These are phyloP conservation scores for Esox masquinongy DNA, from an alignment of 2,797 vertebrate species.

Conservation along the genomic window DNA sequence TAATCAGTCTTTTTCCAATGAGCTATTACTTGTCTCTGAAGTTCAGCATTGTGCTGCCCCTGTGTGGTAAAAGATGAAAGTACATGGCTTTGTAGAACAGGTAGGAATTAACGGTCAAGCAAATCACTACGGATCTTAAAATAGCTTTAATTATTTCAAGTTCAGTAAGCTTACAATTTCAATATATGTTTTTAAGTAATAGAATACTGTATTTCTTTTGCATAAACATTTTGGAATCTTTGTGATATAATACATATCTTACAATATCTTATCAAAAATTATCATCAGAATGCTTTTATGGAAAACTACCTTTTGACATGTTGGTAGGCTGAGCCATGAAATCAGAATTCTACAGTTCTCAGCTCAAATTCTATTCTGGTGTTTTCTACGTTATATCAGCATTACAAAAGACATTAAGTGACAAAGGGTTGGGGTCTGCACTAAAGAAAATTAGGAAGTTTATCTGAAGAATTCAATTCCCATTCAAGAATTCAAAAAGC, in stretches of 20 bases:
- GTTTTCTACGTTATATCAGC: conserved; percentile 1
- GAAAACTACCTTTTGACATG: conserved; percentile 27
- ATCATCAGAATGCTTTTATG: conserved; percentile 27
- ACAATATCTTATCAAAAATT: conserved; percentile 50
- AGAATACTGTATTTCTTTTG: conserved; percentile 56
- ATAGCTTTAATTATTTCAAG: conserved; percentile 67
- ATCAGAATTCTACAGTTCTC: neutral
- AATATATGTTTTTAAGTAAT: conserved; percentile 54
- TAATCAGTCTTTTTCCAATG: neutral
- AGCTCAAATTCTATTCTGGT: neutral
- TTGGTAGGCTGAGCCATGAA: conserved; percentile 16
- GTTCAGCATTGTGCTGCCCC: conserved; percentile 66
- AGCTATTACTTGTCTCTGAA: conserved; percentile 3
- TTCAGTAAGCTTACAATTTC: conserved; percentile 65
- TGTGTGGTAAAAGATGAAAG: conserved; percentile 56
- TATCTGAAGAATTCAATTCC: neutral
- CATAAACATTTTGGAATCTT: conserved; percentile 24
- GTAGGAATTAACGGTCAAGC: conserved; percentile 18
- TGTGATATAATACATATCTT: conserved; percentile 42
- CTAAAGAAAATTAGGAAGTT: neutral
- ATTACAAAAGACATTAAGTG: conserved; percentile 13
- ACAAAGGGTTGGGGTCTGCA: neutral
- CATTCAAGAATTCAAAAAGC: neutral
- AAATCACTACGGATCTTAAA: conserved; percentile 48
- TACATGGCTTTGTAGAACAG: conserved; percentile 17